Conservation (phyloP, 2,888 invertebrate species). For the Drosophila nr. fundita region DNA sequence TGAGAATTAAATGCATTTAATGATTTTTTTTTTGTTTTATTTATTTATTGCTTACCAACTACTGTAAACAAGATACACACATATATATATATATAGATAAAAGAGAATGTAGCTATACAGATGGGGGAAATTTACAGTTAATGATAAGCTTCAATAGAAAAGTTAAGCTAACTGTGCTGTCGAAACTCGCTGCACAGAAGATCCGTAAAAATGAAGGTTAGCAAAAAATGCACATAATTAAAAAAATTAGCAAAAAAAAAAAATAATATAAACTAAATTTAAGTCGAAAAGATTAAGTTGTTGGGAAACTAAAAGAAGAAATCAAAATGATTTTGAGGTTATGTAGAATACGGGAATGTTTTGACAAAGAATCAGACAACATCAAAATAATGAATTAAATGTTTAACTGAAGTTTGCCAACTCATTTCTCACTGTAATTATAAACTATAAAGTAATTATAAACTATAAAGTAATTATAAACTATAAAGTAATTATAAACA, state of each 20-base stretch:
- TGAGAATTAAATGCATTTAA: constrained; percentile 12
- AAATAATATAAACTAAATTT: not conserved
- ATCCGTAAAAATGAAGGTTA: not conserved
- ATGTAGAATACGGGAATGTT: not conserved
- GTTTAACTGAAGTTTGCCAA: not conserved
- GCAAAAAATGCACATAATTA: not conserved
- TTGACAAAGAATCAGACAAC: not conserved
- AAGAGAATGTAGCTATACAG: constrained; percentile 36
- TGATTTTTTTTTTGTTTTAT: not conserved
- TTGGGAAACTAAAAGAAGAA: too few relatives aligned
- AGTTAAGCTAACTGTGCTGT: not conserved
- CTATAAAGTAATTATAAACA: not conserved
- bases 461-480: not conserved
- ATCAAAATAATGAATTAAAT: not conserved
- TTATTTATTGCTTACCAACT: constrained; percentile 16
- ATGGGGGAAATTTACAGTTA: constrained; percentile 8
- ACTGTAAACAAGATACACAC: constrained; percentile 6
- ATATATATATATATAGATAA: not conserved
- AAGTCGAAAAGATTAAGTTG: too few relatives aligned
- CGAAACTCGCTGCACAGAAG: not conserved
- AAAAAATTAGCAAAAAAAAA: not conserved
- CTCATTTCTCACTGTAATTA: not conserved
- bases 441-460: not conserved
- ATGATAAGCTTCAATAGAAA: not conserved
- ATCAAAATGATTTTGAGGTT: not conserved